Base-by-base conservation (phyloP, 1,140 invertebrate genomes). In the Tribolium madens region DNA sequence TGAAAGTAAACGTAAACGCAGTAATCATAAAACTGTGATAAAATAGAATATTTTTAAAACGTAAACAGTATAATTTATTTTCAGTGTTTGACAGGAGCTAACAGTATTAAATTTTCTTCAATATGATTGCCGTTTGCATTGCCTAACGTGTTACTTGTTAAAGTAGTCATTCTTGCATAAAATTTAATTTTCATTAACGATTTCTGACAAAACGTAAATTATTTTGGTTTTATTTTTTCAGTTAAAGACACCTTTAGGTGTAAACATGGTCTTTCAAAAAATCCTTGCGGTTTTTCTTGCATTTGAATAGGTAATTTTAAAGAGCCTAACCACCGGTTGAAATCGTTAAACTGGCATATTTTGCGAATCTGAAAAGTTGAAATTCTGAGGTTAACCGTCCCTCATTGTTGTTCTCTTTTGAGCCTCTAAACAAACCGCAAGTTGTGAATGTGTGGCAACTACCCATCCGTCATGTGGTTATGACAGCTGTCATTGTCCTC, bases 391-490 rank as follows among this genome's bases (percentile, higher is more conserved):
- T 64, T 64, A 64, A 64, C 57, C 57, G 57, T 47, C 42, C 1
- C 42, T 21, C 36, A 71, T 71, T 71, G 47, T 71, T 47, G 17
- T 14, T 14, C 12, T 17, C 18, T 69, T 69, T 71, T 70, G 18
- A 52, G 12, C 15, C 70, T 12, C 53, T 18, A 77, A 68, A 77
- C 31, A 73, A 17, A 72, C 76, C 53, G 33, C 70, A 73, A 76
- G 52, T 73, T 73, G 76, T 77, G 76, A 77, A 77, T 73, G 70
- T 73, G 69, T 60, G 36, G 69, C 70, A 47, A 57, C 71, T 76
- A 18, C 74, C 74, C 75, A 81, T 81, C 80, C 73, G 76, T 81
- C 80, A 81, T 76, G 68, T 71, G 78, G 80, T 78, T 81, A 81
- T 81, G 80, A 81, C 80, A 79, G 78, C 75, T 75, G 77, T 79